Conservation (phyloP, 2,113 vertebrate species). For the Amphilophus citrinellus region DNA sequence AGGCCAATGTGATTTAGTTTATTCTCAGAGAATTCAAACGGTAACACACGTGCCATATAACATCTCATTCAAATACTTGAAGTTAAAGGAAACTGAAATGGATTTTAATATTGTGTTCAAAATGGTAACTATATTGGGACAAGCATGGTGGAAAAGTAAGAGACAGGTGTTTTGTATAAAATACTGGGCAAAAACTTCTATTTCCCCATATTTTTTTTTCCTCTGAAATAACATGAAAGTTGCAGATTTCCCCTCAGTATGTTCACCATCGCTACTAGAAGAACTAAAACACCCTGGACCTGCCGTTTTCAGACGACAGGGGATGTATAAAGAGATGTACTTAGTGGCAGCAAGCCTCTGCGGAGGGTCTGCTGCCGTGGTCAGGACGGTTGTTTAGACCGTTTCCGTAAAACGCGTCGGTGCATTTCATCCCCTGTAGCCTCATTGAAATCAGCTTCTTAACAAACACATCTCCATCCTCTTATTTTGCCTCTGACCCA, state of each 20-base stretch:
- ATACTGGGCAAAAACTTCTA: neutral
- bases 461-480: constrained; percentile 80
- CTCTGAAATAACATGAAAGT: neutral
- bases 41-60: neutral
- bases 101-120: neutral
- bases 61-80: neutral
- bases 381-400: constrained; percentile 60
- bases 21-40: neutral
- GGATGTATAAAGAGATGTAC: constrained; percentile 51
- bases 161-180: neutral
- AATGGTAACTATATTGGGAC: neutral
- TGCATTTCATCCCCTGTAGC: constrained; percentile 57
- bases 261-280: constrained; percentile 3
- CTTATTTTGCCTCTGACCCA: constrained; percentile 62
- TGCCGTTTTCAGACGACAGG: constrained; percentile 25
- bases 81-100: neutral
- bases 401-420: constrained; percentile 43
- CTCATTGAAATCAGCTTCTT: constrained; percentile 79
- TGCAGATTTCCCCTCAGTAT: neutral
- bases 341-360: constrained; percentile 50
- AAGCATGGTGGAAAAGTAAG: neutral
- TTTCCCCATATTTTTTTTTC: neutral
- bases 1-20: neutral
- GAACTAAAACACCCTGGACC: constrained; percentile 21
- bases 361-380: constrained; percentile 46